These are phyloP conservation scores for Sus scrofa DNA, from an alignment of 2,113 vertebrate species.

Conservation along the genomic window DNA sequence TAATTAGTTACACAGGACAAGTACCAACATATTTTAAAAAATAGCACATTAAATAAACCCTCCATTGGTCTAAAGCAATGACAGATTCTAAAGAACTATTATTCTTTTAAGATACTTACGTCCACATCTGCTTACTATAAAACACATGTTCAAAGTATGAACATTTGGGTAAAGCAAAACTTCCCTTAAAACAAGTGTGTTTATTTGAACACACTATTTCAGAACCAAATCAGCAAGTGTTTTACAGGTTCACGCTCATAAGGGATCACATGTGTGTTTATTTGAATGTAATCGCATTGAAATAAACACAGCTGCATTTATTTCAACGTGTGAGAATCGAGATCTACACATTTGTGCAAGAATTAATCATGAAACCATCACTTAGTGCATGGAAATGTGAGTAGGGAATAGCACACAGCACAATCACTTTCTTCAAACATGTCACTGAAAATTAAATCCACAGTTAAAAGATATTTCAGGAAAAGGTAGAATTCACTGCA, in stretches of 20 bases:
- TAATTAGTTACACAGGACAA: conserved; percentile 27
- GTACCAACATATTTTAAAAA: conserved; percentile 35
- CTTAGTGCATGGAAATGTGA: conserved; percentile 59
- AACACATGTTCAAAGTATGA: conserved; percentile 74
- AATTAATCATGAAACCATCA: conserved; percentile 65
- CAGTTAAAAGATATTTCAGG: neutral
- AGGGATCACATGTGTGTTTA: conserved; percentile 83
- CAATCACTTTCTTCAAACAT: conserved; percentile 20
- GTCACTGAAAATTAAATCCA: conserved; percentile 46
- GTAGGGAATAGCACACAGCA: conserved; percentile 19
- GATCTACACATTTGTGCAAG: conserved; percentile 75
- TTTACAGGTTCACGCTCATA: conserved; percentile 77
- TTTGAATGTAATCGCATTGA: conserved; percentile 81
- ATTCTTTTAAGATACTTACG: conserved; percentile 59
- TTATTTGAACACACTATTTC: conserved; percentile 84
- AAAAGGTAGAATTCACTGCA: conserved; percentile 25
- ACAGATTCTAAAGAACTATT: conserved; percentile 58
- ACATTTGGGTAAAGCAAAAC: conserved; percentile 68
- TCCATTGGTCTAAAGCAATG: conserved; percentile 55
- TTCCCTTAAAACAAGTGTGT: conserved; percentile 81
- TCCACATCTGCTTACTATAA: conserved; percentile 71
- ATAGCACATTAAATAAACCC: conserved; percentile 19
- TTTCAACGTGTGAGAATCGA: conserved; percentile 76
- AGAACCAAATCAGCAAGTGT: conserved; percentile 85
- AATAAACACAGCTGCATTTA: conserved; percentile 85